Base-by-base conservation (phyloP, 2,888 invertebrate species). In the Lycaena phlaeas region DNA sequence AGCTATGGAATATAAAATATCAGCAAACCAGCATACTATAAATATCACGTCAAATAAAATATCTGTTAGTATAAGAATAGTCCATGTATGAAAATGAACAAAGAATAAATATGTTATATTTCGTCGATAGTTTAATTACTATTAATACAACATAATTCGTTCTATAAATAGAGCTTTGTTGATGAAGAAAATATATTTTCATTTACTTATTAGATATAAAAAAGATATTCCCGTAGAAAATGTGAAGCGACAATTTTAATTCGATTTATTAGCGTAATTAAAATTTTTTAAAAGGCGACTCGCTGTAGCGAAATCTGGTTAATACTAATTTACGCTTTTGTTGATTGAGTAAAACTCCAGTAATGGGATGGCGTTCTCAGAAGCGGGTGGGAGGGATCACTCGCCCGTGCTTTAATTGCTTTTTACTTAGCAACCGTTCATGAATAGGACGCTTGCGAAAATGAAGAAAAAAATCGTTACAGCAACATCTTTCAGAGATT, bases 351-450 rank as follows among this genome's bases (percentile, higher is more conserved):
- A 64, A 65, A 61, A 61, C 61, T 61, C 54, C 50, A 49, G 56
- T 60, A 56, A 43, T 51, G 60, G 51, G 63, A 62, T 51, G 51
- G 51, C 50, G 51, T 42, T 49, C 48, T 47, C 49, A 51, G 56
- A 50, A 46, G 51, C 48, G 56, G 54, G 55, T 54, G 48, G 69
- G 54, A 68, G 71, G 68, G 85, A 85, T 85, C 86, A 82, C 78
- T 86, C 85, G 81, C 71, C 85, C 85, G 75, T 86, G 81, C 74
- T 82, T 82, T 84, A 84, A 84, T 82, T 84, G 84, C 81, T 82
- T 82, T 82, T 81, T 79, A 82, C 84, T 82, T 82, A 84, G 81
- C 84, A 82, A 82, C 81, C 78, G 79, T 74, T 82, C 77, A 79
- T 81, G 78, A 82, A 79, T 77, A 78, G 68, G 75, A 70, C 63